Conservation (phyloP, 2,797 vertebrate species). For the Morelia viridis region DNA sequence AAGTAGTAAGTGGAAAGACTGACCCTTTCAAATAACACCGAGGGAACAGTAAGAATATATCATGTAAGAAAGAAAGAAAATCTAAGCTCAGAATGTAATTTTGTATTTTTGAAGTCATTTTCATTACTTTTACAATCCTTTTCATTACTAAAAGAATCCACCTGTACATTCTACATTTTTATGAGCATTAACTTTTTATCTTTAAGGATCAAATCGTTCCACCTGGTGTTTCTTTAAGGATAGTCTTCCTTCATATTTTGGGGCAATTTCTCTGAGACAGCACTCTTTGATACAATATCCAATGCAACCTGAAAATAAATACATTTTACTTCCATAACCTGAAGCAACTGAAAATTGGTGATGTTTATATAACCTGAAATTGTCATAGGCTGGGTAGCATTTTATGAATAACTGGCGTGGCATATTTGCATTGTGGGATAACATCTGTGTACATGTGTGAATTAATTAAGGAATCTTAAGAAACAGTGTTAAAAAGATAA, state of each 20-base stretch:
- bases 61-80: neutral
- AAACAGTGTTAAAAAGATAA: neutral
- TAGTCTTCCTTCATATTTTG: neutral
- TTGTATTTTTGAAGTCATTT: neutral
- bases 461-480: neutral
- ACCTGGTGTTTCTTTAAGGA: neutral
- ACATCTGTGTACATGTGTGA: neutral
- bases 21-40: neutral
- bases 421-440: neutral
- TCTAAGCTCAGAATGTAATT: neutral
- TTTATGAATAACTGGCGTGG: neutral
- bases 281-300: neutral
- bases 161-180: neutral
- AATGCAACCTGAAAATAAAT: neutral
- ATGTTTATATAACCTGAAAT: neutral
- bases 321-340: neutral
- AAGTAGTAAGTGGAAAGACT: neutral
- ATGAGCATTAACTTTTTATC: neutral
- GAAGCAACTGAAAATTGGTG: neutral
- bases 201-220: neutral
- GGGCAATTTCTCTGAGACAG: neutral
- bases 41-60: neutral
- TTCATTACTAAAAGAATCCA: neutral
- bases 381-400: neutral
- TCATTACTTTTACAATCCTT: neutral